Base-by-base conservation (phyloP, 2,888 invertebrate genomes). In the Leptinotarsa tumamoca region DNA sequence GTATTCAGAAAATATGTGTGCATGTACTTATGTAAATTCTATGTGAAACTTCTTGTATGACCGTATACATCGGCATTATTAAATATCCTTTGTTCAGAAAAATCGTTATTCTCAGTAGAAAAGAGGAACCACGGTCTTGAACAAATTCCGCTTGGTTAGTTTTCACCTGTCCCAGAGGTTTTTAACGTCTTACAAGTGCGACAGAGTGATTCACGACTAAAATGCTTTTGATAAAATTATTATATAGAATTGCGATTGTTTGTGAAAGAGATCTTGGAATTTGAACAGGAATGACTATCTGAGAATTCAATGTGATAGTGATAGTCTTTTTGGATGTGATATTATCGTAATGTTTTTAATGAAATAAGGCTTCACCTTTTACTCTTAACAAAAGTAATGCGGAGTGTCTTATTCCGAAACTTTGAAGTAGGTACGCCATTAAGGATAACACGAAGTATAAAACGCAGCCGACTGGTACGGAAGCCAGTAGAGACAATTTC, bases 111-210 rank as follows among this genome's bases (percentile, higher is more conserved):
- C 71, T 74, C 23, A 33, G 43, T 56, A 73, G 80, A 74, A 81
- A 77, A 80, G 78, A 80, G 82, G 82, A 82, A 82, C 77, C 78
- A 82, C 82, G 82, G 76, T 78, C 72, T 68, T 78, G 79, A 71
- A 69, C 76, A 79, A 68, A 51, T 75, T 81, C 78, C 81, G 82
- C 79, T 82, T 72, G 75, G 78, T 71, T 81, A 79, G 74, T 43
- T 78, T 77, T 75, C 78, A 80, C 80, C 75, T 77, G 79, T 72
- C 68, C 54, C 51, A 69, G 74, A 73, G 52, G 63, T 67, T 75
- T 72, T 33, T 27, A 33, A 61, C 23, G 58, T 58, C 56, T 70
- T 49, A 54, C 50, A 69, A 69, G 33, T 56, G 69, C 54, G n/a
- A 77, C 63, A 72, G 74, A 72, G 71, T 71, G 74, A 77, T 72